phyloP scores from a whole-genome alignment of 2,888 invertebrate species.

The Thumatha senex region DNA sequence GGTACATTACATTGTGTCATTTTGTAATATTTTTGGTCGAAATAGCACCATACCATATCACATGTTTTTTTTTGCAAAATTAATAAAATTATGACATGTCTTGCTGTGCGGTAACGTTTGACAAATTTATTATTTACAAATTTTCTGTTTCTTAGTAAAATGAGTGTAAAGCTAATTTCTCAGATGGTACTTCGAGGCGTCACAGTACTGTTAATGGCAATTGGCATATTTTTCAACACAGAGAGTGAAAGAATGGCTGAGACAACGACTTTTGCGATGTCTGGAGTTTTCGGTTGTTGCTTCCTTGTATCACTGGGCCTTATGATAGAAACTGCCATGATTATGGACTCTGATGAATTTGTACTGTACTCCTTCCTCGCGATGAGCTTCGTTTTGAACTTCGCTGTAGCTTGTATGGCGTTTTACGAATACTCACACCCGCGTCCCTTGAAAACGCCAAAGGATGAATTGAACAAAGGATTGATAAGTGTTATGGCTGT shows the following conservation, averaged over 20 bases:
- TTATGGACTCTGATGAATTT: conserved; percentile 34
- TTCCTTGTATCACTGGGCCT: conserved; percentile 51
- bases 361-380: conserved; percentile 40
- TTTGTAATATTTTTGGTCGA: background rate
- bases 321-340: conserved; percentile 43
- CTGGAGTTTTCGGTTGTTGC: conserved; percentile 55
- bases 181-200: conserved; percentile 52
- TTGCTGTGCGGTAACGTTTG: too few species aligned
- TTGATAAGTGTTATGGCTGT: too few species aligned
- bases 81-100: too few species aligned
- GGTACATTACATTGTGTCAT: background rate
- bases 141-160: background rate
- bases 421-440: too few species aligned
- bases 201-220: conserved; percentile 41
- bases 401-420: conserved; percentile 13
- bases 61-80: too few species aligned
- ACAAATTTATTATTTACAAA: too few species aligned
- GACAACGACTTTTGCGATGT: conserved; percentile 44
- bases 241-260: conserved; percentile 40
- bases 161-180: background rate
- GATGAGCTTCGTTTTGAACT: conserved; percentile 39
- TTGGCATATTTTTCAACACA: conserved; percentile 50
- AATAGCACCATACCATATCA: too few species aligned
- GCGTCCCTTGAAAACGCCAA: too few species aligned
- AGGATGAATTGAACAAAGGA: conserved; percentile 11